These are phyloP conservation scores for Lagopus muta DNA, from an alignment of 2,113 vertebrate species.

Conservation along the genomic window DNA sequence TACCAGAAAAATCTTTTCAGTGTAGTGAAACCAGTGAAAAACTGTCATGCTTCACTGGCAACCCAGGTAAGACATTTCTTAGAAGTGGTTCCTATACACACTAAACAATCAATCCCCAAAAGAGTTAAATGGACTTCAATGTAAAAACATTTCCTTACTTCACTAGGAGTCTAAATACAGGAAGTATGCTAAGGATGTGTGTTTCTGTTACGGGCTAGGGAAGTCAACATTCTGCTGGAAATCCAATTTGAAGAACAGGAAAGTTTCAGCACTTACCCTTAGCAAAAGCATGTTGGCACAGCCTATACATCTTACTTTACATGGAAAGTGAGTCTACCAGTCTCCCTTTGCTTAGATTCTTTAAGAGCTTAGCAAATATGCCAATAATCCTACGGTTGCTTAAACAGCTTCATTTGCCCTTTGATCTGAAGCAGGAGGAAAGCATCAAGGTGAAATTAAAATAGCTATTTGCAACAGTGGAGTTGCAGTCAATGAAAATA, in stretches of 20 bases:
- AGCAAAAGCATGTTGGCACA: background rate
- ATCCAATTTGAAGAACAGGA: background rate
- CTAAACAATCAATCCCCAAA: background rate
- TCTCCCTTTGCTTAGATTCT: background rate
- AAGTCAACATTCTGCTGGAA: background rate
- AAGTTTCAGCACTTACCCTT: background rate
- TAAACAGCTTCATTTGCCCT: background rate
- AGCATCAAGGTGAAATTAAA: background rate
- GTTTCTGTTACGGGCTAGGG: background rate
- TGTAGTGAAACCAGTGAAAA: background rate
- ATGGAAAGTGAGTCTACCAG: background rate
- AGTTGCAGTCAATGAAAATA: background rate
- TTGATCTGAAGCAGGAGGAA: background rate
- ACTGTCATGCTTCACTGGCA: background rate
- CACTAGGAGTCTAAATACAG: background rate
- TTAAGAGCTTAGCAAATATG: background rate
- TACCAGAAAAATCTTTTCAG: background rate
- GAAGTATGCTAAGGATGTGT: background rate
- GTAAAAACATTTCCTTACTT: background rate
- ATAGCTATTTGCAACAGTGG: background rate
- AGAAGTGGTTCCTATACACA: background rate
- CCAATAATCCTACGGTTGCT: background rate
- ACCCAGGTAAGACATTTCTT: background rate
- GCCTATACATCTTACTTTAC: background rate
- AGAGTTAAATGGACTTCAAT: background rate